Evolutionary conservation across 2,888 invertebrate genomes (phyloP).

Genomic region (Linyphia triangularis): DNA sequence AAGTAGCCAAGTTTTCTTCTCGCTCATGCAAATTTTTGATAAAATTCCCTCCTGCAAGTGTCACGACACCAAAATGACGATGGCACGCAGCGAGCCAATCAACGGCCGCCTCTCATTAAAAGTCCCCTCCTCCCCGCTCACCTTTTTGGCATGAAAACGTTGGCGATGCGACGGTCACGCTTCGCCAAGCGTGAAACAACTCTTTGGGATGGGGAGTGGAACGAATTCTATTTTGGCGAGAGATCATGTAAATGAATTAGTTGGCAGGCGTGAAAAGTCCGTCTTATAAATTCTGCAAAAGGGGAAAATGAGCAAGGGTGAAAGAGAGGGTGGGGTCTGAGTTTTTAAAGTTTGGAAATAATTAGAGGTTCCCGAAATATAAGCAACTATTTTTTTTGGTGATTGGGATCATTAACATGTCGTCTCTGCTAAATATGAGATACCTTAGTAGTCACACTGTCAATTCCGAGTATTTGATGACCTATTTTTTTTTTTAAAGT

Average conservation of each 20-base stretch:
- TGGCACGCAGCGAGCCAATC: conserved; percentile 44
- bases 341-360: too few relatives aligned
- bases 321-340: neutral
- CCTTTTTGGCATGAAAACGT: conserved; percentile 65
- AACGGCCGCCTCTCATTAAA: conserved; percentile 32
- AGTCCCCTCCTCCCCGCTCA: conserved; percentile 28
- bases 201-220: conserved; percentile 40
- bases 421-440: too few relatives aligned
- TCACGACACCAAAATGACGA: conserved; percentile 54
- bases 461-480: too few relatives aligned
- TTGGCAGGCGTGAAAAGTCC: conserved; percentile 64
- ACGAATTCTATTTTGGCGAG: conserved; percentile 57
- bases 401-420: too few relatives aligned
- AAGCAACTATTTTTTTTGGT: too few relatives aligned
- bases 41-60: conserved; percentile 46
- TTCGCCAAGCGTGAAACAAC: conserved; percentile 71
- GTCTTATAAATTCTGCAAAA: conserved; percentile 50
- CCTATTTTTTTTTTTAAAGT: too few relatives aligned
- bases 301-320: conserved; percentile 13
- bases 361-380: too few relatives aligned
- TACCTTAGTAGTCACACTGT: too few relatives aligned
- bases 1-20: conserved; percentile 31
- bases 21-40: conserved; percentile 61
- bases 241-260: conserved; percentile 70
- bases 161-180: conserved; percentile 66